Evolutionary conservation across 1,140 invertebrate genomes (phyloP).

Genomic region (Ceratina japonica): DNA sequence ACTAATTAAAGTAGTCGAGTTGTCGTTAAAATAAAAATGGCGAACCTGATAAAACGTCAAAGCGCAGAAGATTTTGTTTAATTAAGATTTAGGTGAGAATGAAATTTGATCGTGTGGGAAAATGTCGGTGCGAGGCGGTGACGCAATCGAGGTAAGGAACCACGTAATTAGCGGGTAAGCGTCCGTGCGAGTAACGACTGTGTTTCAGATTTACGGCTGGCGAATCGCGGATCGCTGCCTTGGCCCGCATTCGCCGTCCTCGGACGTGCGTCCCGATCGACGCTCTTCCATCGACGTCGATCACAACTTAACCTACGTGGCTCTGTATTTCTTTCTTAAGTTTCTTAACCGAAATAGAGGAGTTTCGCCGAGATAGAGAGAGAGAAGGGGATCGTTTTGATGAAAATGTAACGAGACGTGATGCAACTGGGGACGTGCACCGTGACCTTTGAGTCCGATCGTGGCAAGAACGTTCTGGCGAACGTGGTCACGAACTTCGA

Average conservation of each 20-base stretch:
- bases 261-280: no score
- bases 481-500: constrained; percentile 36
- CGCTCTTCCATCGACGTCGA: no score
- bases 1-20: no score
- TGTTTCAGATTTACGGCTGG: constrained; percentile 25
- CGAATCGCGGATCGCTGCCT: constrained; percentile 21
- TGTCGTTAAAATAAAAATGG: no score
- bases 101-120: not conserved
- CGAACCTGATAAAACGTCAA: no score
- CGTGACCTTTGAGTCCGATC: constrained; percentile 41
- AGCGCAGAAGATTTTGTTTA: no score
- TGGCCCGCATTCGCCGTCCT: constrained; percentile 36
- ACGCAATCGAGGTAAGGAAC: constrained; percentile 30
- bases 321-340: no score
- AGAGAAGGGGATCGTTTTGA: no score
- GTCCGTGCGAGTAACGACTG: constrained; percentile 26
- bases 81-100: no score
- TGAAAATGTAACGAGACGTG: not conserved
- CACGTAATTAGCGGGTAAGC: constrained; percentile 25
- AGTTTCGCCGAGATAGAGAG: not conserved
- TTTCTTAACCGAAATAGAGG: no score
- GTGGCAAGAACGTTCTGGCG: constrained; percentile 18
- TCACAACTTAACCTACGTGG: no score
- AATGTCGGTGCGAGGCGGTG: constrained; percentile 5
- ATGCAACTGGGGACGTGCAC: not conserved